Base-by-base conservation (phyloP, 2,113 vertebrate species). In the Probosciger aterrimus region DNA sequence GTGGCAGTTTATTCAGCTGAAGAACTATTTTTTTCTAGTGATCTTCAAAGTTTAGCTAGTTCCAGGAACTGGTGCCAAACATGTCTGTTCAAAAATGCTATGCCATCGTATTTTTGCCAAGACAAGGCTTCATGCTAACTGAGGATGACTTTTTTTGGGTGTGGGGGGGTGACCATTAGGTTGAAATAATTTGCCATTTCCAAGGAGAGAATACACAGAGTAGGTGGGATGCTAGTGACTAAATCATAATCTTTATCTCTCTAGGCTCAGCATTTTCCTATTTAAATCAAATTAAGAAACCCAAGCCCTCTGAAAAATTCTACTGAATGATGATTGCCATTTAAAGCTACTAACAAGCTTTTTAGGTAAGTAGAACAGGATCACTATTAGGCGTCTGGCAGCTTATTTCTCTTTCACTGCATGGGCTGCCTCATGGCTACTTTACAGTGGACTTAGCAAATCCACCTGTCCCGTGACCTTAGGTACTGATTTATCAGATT, bases 221-320 rank as follows among this genome's bases (percentile, higher is more conserved):
- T 33, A 93, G 75, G 82, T 46, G 87, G 84, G 71, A 90, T 67
- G 63, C 31, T 49, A 69, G 70, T 94, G 85, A 97, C 92, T 88
- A 70, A 94, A 86, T 25, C 70, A 77, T 63, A 57, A 85, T 86
- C 70, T 77, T 86, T n/a, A 37, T 43, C 57, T 82, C 65, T 79
- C 52, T 17, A 77, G 13, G 67, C 37, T 59, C 81, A 50, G 35
- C n/a, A 83, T 94, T 77, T 88, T 90, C 49, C 84, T 81, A 3
- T 67, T 91, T 37, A 80, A 87, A 90, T n/a, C 69, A 76, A 82
- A 73, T 7, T 7, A 92, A 83, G 85, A 82, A 82, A 65, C 39
- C 2, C 18, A 64, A 44, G 37, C n/a, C 31, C 74, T 89, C 82
- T 95, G 77, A 89, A 96, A 96, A 92, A 88, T 83, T 89, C 94